phyloP scores from a whole-genome alignment of 2,797 vertebrate species.

The Iguana delicatissima region DNA sequence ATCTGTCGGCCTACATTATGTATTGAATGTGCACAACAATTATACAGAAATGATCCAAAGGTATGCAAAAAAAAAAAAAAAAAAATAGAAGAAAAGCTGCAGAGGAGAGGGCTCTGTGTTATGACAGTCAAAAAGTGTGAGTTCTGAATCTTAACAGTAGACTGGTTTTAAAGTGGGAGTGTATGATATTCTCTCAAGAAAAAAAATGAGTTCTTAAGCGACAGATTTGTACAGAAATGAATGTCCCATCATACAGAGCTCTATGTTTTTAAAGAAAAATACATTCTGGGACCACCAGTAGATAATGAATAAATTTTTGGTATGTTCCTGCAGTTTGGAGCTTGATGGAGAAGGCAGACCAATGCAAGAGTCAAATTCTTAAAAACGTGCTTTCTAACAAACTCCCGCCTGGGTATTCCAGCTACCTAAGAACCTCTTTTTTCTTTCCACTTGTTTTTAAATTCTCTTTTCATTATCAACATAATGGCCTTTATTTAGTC shows the following conservation, averaged over 20 bases:
- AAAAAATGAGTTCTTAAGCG: background rate
- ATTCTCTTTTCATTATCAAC: slow-evolving; percentile 38
- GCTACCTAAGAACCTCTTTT: slow-evolving; percentile 18
- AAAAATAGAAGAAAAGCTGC: background rate
- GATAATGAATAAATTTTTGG: background rate
- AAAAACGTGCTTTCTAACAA: slow-evolving; percentile 5
- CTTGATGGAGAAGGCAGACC: background rate
- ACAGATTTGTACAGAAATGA: background rate
- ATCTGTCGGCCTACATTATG: background rate
- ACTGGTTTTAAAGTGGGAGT: background rate
- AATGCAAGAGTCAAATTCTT: background rate
- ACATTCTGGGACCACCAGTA: background rate
- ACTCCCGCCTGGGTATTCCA: background rate
- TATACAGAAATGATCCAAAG: background rate
- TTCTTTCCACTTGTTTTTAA: background rate
- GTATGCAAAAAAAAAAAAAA: background rate
- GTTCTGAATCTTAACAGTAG: background rate
- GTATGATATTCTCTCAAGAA: background rate
- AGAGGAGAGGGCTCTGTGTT: background rate
- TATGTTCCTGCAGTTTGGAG: background rate
- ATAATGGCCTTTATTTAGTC: slow-evolving; percentile 67
- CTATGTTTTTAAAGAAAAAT: background rate
- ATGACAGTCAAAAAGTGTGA: background rate
- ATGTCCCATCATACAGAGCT: too few species aligned
- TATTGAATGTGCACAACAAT: background rate